phyloP scores from a whole-genome alignment of 1,140 invertebrate species.

The Hyphantria cunea region DNA sequence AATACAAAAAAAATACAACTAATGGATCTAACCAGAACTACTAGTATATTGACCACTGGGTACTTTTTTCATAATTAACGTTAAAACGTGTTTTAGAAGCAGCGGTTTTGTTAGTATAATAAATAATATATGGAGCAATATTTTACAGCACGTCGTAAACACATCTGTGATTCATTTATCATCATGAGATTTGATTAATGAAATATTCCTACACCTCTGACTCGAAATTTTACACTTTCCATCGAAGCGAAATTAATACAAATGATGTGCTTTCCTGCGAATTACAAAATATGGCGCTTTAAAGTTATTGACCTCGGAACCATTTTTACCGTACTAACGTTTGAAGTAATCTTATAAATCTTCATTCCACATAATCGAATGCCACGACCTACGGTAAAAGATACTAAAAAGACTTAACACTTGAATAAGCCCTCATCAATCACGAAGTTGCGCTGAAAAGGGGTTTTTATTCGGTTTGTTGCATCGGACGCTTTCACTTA shows the following conservation, averaged over 20 bases:
- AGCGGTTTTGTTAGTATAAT: conserved; percentile 8
- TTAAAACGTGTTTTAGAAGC: conserved; percentile 11
- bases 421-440: conserved; percentile 60
- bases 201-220: not conserved
- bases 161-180: conserved; percentile 14
- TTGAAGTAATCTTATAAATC: too few species aligned
- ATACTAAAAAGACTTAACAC: conserved; percentile 41
- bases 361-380: conserved; percentile 11
- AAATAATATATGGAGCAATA: conserved; percentile 13
- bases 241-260: conserved; percentile 10
- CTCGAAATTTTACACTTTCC: conserved; percentile 10
- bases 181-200: conserved; percentile 10
- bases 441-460: conserved; percentile 51
- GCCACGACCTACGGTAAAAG: conserved; percentile 36
- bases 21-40: too few species aligned
- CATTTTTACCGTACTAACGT: too few species aligned
- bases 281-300: conserved; percentile 8
- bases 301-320: not conserved
- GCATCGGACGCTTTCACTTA: conserved; percentile 58
- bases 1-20: too few species aligned
- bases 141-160: conserved; percentile 13
- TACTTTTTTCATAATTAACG: conserved; percentile 2
- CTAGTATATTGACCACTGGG: not conserved
- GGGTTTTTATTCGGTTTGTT: conserved; percentile 38
- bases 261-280: conserved; percentile 18